Base-by-base conservation (phyloP, 2,797 vertebrate species). In the Amblyraja radiata region DNA sequence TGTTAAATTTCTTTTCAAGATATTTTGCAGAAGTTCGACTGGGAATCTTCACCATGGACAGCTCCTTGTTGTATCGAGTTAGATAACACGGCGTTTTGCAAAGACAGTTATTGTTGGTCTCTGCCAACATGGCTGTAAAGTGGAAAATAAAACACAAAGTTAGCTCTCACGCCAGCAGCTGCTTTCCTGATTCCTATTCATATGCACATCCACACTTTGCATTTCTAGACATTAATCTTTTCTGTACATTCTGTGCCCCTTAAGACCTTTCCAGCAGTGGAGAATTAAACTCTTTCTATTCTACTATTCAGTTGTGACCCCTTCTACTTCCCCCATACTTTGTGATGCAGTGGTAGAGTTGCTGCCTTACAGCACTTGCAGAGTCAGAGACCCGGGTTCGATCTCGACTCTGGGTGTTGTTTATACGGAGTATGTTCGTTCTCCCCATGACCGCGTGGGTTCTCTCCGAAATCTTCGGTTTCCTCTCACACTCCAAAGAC, bases 21-120 rank as follows among this genome's bases (percentile, higher is more conserved):
- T 99, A 99, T 95, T 98, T 98, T 91, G 98, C 98, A 0, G 99
- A 99, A 0, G 99, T 99, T 96, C 99, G 99, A 96, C 99, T 99
- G 95, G 99, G 99, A 94, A 99, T 99, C 96, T 99, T 99, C 93
- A 99, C 99, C 99, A 99, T 99, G 96, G 99, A 99, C 93, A 99
- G 97, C 95, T 99, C 99, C 95, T 99, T 99, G 97, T 98, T 99
- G 97, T 98, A 99, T 93, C 99, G 98, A 73, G 98, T 99, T 96
- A 98, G 97, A 97, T 99, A 99, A 95, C 99, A 99, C 6, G 99
- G 98, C 0, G 97, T 98, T 95, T 97, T 97, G 95, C 99, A 99
- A 95, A 98, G 96, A 95, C 99, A 99, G 96, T 96, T 98, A 93
- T 95, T 98, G 96, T 99, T 98, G 95, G 97, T 96, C 16, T 98